Evolutionary conservation across 53 echinoderm and acorn worm genomes (phyloP), one percentile per base, ranked within the genome.

Genomic region (Crossaster papposus): DNA sequence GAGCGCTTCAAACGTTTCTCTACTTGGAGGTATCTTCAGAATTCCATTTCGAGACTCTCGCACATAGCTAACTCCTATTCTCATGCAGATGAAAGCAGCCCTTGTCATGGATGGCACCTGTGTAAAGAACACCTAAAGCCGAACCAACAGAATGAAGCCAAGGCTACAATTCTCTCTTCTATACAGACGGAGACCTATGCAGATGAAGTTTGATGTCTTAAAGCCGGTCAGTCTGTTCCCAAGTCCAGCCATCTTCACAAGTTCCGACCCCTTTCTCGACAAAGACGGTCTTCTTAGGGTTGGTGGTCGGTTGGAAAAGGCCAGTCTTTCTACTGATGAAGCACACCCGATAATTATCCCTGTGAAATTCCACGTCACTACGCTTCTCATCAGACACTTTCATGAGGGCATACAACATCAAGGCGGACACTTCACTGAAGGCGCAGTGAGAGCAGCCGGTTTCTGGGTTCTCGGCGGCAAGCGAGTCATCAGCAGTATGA

Each of bases 401-500:
- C 94, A 93, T 38, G 54, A 88, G 17, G 24, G 35, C 15, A 62
- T 86, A 12, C 62, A 51, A 9, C 91, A 91, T 64, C 94, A 91
- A 30, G 94, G 91, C 13, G 44, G 93, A 82, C 91, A 88, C 38
- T 26, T 91, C 54, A 94, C 94, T 20, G 51, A 81, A 63, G 70
- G 82, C 15, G 72, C 65, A 6, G 52, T 76, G 37, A 63, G 83
- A 30, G 77, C 77, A 30, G 77, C 87, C 24, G 91, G 91, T 15
- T 94, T 88, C 55, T 89, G 89, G 89, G 72, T 94, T 36, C 51
- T 90, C 34, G 93, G 93, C 22, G 92, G 82, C 0, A 90, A 90
- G 70, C 63, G 89, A 55, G 81, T 81, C 30, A 71, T 93, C 30
- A 85, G 91, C 52, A 89, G 68, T 32, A 14, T 92, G 0, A 64